Evolutionary conservation across 2,888 invertebrate genomes (phyloP).

Genomic region (Ichneumoninae sp.): DNA sequence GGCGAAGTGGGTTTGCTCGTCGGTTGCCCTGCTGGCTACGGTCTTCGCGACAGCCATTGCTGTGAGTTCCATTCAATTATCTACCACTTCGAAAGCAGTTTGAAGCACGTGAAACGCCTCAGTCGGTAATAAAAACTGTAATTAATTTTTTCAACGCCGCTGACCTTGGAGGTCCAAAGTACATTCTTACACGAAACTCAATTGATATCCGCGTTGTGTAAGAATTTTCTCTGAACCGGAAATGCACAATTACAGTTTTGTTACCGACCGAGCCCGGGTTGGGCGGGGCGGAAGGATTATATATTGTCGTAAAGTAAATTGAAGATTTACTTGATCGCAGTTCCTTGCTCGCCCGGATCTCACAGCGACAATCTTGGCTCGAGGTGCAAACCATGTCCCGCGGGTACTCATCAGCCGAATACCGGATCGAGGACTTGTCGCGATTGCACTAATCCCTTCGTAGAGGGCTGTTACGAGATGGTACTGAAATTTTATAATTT

Average conservation of each 20-base stretch:
- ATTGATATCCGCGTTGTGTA: too few species aligned
- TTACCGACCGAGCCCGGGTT: neutral
- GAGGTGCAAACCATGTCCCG: conserved; percentile 76
- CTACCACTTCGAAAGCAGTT: neutral
- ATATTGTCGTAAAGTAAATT: neutral
- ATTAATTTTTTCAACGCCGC: neutral
- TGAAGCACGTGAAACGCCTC: neutral
- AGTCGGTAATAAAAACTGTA: neutral
- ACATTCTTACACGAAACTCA: too few species aligned
- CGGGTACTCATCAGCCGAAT: conserved; percentile 77
- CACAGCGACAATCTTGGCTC: conserved; percentile 78
- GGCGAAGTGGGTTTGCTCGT: conserved; percentile 76
- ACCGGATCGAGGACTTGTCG: conserved; percentile 76
- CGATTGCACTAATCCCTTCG: conserved; percentile 78
- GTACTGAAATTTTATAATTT: conserved; percentile 58
- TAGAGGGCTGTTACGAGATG: conserved; percentile 77
- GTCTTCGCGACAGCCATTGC: conserved; percentile 76
- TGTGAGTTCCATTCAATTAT: conserved; percentile 68
- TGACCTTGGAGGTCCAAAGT: neutral
- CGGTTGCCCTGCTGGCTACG: conserved; percentile 78
- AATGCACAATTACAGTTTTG: neutral
- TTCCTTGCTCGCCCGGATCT: conserved; percentile 76
- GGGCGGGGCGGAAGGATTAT: neutral
- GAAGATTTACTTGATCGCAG: conserved; percentile 65
- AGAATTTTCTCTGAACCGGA: neutral